Evolutionary conservation across 1,140 invertebrate genomes (phyloP), one percentile per base, ranked within the genome.

Genomic region (Drosophila varians): DNA sequence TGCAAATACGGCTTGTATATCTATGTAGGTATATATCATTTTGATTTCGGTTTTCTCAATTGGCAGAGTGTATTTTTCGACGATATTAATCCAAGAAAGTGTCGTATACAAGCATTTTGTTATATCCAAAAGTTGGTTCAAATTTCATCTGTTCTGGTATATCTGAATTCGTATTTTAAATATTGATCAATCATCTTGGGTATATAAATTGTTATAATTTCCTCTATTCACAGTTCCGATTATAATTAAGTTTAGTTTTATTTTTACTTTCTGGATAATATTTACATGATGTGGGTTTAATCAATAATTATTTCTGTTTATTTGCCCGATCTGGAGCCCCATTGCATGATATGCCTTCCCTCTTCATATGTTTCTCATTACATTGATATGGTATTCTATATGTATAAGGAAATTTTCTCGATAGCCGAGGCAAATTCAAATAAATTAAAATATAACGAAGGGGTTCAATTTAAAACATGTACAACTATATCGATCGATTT

Each of bases 211-310:
- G 77, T 77, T 82, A 79, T 84, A 84, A 80, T 86, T 84, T 84
- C 57, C 66, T 86, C 79, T 84, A 84, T 84, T 84, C 79, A 84
- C 80, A 86, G 80, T 80, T 84, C 58, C 51, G 72, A 86, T 86
- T 51, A 79, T 61, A 69, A 68, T 64, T 65, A 62, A 4, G 19
- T 70, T 72, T 42, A 62, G 57, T 65, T 70, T 65, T 47, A 46
- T 82, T 58, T 21, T 31, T 28, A 28, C 3, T 28, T 21, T 21
- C 21, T 70, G 26, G 36, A 62, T 64, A 65, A 45, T 62, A 51
- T 64, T 45, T 68, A 66, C 61, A 68, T 38, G 53, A 45, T 53
- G 18, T 36, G n/a, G 11, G 2, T 43, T 52, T 19, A 12, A 26
- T 49, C 34, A 40, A 60, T 36, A 36, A 36, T 36, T 36, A 38